phyloP scores from a whole-genome alignment of 1,140 invertebrate genomes.

The Melanaphis sacchari region DNA sequence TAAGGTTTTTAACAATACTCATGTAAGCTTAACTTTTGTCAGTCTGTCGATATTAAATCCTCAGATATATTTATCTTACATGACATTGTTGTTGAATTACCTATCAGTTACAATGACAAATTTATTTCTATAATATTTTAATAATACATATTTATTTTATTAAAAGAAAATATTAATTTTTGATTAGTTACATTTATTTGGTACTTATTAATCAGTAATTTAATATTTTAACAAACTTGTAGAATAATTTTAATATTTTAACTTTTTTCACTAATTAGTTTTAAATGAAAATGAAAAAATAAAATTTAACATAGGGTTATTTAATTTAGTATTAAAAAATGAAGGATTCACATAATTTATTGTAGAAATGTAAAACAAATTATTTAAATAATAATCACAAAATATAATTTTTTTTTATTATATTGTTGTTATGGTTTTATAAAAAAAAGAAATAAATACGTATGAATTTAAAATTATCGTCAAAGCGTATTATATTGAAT shows the following conservation, averaged over 20 bases:
- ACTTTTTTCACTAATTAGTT: not conserved
- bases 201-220: not conserved
- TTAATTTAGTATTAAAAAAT: not conserved
- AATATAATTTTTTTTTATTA: not conserved
- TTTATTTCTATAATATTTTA: not conserved
- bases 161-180: not conserved
- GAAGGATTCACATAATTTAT: not conserved
- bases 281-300: not conserved
- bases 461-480: not conserved
- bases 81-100: not conserved
- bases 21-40: not conserved
- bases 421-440: not conserved
- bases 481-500: not conserved
- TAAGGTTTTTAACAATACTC: not conserved
- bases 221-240: not conserved
- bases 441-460: not conserved
- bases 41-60: constrained; percentile 18
- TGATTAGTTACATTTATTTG: not conserved
- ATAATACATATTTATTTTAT: not conserved
- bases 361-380: not conserved
- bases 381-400: not conserved
- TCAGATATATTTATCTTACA: not conserved
- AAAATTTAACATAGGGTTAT: not conserved
- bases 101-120: not conserved
- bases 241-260: not conserved